Evolutionary conservation across 2,113 vertebrate species (phyloP).

Genomic region (Galbula dea): DNA sequence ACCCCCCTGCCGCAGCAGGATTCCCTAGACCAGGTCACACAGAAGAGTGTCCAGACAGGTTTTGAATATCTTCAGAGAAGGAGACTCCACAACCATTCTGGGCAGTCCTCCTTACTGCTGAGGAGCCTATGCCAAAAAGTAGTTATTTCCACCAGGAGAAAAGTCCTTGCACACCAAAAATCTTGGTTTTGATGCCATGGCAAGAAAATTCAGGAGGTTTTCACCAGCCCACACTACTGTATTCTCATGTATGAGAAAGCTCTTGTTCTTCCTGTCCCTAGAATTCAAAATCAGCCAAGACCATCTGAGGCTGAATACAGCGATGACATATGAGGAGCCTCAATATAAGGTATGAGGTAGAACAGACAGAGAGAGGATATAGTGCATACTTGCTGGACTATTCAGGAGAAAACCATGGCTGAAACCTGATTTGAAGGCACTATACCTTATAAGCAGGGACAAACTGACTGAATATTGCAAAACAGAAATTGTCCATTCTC

Average conservation of each 20-base stretch:
- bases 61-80: too few relatives aligned
- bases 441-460: background rate
- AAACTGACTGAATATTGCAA: background rate
- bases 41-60: too few relatives aligned
- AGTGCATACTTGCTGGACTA: background rate
- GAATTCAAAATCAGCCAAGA: background rate
- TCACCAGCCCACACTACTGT: background rate
- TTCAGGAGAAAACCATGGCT: background rate
- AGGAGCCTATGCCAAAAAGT: background rate
- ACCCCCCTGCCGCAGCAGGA: too few relatives aligned
- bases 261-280: background rate
- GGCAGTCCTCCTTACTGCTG: background rate
- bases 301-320: background rate
- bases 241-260: background rate
- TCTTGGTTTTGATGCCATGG: background rate
- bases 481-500: background rate
- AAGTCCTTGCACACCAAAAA: background rate
- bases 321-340: background rate
- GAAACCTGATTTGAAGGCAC: background rate
- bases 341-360: accelerated
- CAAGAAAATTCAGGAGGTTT: background rate
- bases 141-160: background rate
- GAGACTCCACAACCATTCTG: too few relatives aligned
- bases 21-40: too few relatives aligned
- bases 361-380: background rate